Evolutionary conservation across 1,140 invertebrate genomes (phyloP).

Genomic region (Zaprionus camerounensis): DNA sequence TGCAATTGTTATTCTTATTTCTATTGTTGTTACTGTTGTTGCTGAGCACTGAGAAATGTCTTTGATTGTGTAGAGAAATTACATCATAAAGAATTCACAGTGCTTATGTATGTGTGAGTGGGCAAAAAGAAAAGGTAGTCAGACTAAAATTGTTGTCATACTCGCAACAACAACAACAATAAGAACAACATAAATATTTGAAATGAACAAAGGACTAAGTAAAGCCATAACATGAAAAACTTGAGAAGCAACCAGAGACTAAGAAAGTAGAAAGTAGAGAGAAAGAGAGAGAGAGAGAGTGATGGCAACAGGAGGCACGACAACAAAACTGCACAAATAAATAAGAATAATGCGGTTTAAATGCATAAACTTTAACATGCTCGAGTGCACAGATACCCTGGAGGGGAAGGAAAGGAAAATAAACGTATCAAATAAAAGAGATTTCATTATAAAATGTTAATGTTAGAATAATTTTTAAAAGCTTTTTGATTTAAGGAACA

Average conservation of each 20-base stretch:
- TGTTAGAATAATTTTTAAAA: no score
- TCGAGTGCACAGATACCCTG: conserved; percentile 14
- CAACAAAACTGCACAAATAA: conserved; percentile 33
- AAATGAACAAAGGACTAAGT: conserved; percentile 60
- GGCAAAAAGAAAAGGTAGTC: conserved; percentile 17
- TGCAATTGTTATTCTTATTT: conserved; percentile 15
- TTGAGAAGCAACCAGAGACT: conserved; percentile 13
- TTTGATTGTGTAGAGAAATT: conserved; percentile 58
- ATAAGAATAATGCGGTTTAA: conserved; percentile 35
- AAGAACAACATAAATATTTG: conserved; percentile 71
- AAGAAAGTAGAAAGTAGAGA: no score
- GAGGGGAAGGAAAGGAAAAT: background rate
- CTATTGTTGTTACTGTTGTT: background rate
- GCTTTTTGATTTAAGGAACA: no score
- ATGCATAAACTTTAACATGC: background rate
- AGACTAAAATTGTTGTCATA: conserved; percentile 62
- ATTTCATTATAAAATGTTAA: background rate
- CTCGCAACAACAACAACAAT: conserved; percentile 14
- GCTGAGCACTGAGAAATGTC: conserved; percentile 31
- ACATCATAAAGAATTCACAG: conserved; percentile 64
- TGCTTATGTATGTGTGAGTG: conserved; percentile 13
- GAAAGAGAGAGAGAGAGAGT: background rate
- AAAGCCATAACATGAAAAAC: conserved; percentile 41
- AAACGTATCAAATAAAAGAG: background rate
- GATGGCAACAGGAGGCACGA: conserved; percentile 1